Conservation (phyloP, 2,113 vertebrate species). For the Tragelaphus imberbis region DNA sequence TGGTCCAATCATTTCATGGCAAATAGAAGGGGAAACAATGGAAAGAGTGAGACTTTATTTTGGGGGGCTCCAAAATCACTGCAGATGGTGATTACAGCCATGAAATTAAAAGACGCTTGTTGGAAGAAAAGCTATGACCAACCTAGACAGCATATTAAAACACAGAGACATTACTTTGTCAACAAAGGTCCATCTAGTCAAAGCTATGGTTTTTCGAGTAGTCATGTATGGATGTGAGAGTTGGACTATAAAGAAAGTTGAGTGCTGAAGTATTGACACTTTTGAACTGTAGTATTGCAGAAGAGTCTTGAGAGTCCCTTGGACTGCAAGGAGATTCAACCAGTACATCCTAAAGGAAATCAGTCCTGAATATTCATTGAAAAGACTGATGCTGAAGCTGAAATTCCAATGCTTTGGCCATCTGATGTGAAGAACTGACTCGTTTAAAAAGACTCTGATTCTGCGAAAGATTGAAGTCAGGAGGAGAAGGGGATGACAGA, state of each 20-base stretch:
- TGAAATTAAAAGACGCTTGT: background rate
- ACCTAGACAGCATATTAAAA: background rate
- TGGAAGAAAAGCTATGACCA: background rate
- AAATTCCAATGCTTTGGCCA: background rate
- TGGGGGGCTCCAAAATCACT: background rate
- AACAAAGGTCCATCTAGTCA: background rate
- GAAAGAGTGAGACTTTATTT: background rate
- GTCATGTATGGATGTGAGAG: background rate
- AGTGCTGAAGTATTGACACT: background rate
- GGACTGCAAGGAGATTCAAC: background rate
- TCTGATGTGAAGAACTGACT: background rate
- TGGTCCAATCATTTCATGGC: background rate
- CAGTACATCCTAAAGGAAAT: background rate
- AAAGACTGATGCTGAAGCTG: background rate
- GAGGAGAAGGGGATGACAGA: background rate
- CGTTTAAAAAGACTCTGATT: background rate
- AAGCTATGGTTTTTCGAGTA: background rate
- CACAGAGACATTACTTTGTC: background rate
- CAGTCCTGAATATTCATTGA: background rate
- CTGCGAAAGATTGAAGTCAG: background rate
- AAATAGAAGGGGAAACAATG: background rate
- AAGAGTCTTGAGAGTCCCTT: background rate
- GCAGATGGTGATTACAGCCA: background rate
- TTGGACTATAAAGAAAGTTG: background rate
- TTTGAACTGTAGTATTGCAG: background rate